Evolutionary conservation across 1,140 invertebrate genomes (phyloP).

Genomic region (Drosophila rufa): DNA sequence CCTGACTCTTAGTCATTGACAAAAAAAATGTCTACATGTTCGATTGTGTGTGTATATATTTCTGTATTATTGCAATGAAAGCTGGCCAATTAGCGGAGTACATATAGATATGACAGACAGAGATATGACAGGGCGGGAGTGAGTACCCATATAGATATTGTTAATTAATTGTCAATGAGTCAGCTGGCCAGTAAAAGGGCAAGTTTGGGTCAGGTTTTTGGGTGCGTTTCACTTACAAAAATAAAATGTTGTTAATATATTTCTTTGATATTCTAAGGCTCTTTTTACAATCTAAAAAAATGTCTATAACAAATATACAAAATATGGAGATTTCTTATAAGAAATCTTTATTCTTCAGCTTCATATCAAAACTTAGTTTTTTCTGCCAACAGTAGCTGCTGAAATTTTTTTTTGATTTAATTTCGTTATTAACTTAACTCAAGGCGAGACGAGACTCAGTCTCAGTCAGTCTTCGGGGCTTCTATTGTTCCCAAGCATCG

Average conservation of each 20-base stretch:
- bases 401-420: conserved; percentile 18
- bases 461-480: conserved; percentile 31
- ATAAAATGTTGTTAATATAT: conserved; percentile 12
- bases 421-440: conserved; percentile 2
- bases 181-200: conserved; percentile 46
- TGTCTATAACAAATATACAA: too few relatives aligned
- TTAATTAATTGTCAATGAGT: conserved; percentile 77
- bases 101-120: conserved; percentile 28
- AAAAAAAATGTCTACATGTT: conserved; percentile 53
- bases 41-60: conserved; percentile 53
- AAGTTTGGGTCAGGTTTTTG: conserved; percentile 22
- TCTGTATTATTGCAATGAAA: conserved; percentile 74
- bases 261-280: background rate
- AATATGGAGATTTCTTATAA: too few relatives aligned
- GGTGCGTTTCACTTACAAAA: background rate
- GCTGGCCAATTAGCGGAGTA: conserved; percentile 73
- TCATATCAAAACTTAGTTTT: background rate
- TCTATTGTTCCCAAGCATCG: conserved; percentile 73
- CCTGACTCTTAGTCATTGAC: conserved; percentile 72
- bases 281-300: too few relatives aligned
- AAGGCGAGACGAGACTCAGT: conserved; percentile 10
- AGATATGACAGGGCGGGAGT: conserved; percentile 28
- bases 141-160: conserved; percentile 50
- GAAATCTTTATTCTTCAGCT: background rate
- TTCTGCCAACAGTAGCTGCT: background rate